Conservation (phyloP, 2,113 vertebrate species). For the Rallus limicola region DNA sequence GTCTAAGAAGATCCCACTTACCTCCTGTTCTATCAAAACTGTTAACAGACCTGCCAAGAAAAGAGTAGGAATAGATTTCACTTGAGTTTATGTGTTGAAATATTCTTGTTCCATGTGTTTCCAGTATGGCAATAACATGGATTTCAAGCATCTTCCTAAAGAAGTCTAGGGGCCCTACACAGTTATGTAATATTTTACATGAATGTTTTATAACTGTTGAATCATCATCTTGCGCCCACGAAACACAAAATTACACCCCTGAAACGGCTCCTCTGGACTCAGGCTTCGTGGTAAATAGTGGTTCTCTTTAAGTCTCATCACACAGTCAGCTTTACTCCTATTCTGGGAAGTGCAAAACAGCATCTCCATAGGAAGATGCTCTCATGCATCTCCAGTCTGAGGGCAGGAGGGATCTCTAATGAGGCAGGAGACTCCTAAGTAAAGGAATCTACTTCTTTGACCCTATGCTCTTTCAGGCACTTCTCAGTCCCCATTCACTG, state of each 20-base stretch:
- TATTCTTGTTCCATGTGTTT: background rate
- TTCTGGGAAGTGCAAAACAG: background rate
- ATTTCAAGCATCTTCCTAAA: background rate
- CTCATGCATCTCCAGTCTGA: background rate
- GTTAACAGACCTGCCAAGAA: background rate
- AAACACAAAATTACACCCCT: background rate
- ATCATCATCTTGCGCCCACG: background rate
- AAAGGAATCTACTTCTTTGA: background rate
- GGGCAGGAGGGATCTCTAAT: background rate
- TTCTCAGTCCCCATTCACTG: background rate
- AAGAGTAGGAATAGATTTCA: background rate
- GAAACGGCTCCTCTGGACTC: background rate
- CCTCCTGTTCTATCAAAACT: background rate
- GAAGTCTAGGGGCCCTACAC: background rate
- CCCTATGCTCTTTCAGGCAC: background rate
- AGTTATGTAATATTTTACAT: background rate
- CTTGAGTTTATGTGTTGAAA: background rate
- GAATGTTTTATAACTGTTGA: background rate
- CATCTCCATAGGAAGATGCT: background rate
- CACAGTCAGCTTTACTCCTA: background rate
- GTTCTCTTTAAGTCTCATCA: background rate
- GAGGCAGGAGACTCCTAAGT: background rate
- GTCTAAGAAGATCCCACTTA: background rate
- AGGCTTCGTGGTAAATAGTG: background rate
- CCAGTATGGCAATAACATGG: background rate